Evolutionary conservation across 2,113 vertebrate genomes (phyloP), one percentile per base, ranked within the genome.

Genomic region (Oreocharis arfaki): DNA sequence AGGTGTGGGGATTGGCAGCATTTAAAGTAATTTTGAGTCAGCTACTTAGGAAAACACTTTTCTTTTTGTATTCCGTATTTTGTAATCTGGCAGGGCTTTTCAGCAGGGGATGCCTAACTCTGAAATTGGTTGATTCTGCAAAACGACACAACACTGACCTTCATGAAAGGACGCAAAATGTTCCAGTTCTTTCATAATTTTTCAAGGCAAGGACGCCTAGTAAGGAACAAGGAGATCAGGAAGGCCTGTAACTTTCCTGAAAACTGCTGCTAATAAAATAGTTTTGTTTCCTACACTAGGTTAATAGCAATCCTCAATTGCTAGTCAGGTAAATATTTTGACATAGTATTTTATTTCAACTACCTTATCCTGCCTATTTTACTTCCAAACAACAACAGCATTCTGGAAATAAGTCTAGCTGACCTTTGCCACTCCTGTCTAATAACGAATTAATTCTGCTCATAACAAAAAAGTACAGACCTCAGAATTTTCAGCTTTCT

Each of bases 81-180:
- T 57, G 27, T 46, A 49, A 23, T 77, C 55, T 77, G 68, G 42
- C 39, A 77, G 16, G 21, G n/a, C 21, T 71, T 59, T 95, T 65
- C 64, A 92, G 76, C 84, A 88, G 64, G 52, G 68, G 41, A 79
- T 7, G 41, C 49, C 39, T 30, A 84, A 50, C 55, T 26, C 73
- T 52, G 47, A 81, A 91, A 91, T 21, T 39, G 42, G 77, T 91
- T 67, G 77, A 89, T 87, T 81, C 71, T 94, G 91, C 91, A 84
- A 46, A 95, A 86, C 52, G 53, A 32, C 59, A 81, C 50, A 89
- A 96, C 33, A n/a, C 32, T 50, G 84, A 91, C 87, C 91, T 95
- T 91, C 89, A 84, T 0, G 5, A 81, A 89, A 67, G 71, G 26
- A 91, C 1, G 9, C 28, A 87, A 87, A 87, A 44, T 5, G n/a